These are phyloP conservation scores for Leptinotarsa rubiginosa DNA, from an alignment of 2,888 invertebrate genomes.

Conservation along the genomic window DNA sequence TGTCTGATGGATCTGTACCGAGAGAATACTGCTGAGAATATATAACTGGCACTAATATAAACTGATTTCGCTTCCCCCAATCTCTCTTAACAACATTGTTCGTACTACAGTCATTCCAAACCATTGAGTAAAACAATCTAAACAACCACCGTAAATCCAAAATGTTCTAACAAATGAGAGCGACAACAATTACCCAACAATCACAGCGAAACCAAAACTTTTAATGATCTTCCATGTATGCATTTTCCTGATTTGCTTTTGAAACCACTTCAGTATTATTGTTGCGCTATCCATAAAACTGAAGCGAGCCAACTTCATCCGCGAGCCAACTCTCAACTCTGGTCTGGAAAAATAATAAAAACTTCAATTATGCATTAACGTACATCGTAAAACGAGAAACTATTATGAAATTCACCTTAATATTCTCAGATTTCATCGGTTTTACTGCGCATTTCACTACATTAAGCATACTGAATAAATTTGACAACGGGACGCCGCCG, in stretches of 20 bases:
- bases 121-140: too few relatives aligned
- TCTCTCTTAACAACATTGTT: too few relatives aligned
- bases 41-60: too few relatives aligned
- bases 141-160: too few relatives aligned
- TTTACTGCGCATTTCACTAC: constrained; percentile 28
- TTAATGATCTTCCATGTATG: constrained; percentile 9
- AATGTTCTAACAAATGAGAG: neutral
- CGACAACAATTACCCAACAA: neutral
- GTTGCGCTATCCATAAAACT: constrained; percentile 1
- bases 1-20: too few relatives aligned
- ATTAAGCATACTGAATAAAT: constrained; percentile 24
- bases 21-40: too few relatives aligned
- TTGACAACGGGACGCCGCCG: constrained; percentile 2
- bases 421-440: constrained; percentile 29
- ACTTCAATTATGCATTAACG: constrained; percentile 1
- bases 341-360: constrained; percentile 7
- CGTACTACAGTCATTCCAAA: too few relatives aligned
- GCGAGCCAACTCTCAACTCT: neutral
- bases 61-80: too few relatives aligned
- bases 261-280: constrained; percentile 9
- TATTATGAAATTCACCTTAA: constrained; percentile 29
- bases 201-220: neutral
- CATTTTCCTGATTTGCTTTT: neutral
- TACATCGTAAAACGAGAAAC: constrained; percentile 27
- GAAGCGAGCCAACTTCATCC: constrained; percentile 1